Evolutionary conservation across 2,113 vertebrate genomes (phyloP).

Genomic region (Upupa epops): DNA sequence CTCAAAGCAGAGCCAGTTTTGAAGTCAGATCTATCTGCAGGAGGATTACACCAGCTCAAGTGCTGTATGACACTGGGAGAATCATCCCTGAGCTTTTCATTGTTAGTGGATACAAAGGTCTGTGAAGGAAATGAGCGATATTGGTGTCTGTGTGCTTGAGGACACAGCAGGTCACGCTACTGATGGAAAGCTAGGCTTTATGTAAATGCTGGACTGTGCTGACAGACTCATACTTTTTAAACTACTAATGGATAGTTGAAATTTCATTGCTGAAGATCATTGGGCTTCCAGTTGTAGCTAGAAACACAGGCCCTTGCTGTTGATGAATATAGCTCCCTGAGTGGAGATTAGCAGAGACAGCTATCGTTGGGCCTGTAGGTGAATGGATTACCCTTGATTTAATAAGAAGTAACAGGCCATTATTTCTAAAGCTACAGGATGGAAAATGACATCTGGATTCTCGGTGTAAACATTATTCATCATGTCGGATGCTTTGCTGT

Average conservation of each 20-base stretch:
- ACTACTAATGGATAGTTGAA: slow-evolving; percentile 13
- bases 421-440: slow-evolving; percentile 64
- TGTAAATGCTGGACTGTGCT: neutral
- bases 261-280: neutral
- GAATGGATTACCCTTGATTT: slow-evolving; percentile 66
- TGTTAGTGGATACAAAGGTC: neutral
- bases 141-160: neutral
- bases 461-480: slow-evolving; percentile 67
- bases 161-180: neutral
- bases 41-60: neutral
- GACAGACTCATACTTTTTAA: neutral
- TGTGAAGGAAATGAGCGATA: neutral
- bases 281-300: slow-evolving; percentile 12
- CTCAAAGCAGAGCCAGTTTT: neutral
- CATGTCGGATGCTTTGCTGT: slow-evolving; percentile 36
- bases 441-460: slow-evolving; percentile 66
- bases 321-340: slow-evolving; percentile 38
- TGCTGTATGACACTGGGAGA: neutral
- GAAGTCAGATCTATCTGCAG: neutral
- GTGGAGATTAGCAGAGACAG: slow-evolving; percentile 49
- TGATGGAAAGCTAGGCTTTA: neutral
- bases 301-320: neutral
- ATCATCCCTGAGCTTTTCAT: neutral
- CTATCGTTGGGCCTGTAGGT: slow-evolving; percentile 46
- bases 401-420: slow-evolving; percentile 64